A percentile compares a stretch with the other conserved stretches of the same genome.
Evolutionary conservation across 1,140 invertebrate species (phyloP).

Genomic region (Tigriopus japonicus): DNA sequence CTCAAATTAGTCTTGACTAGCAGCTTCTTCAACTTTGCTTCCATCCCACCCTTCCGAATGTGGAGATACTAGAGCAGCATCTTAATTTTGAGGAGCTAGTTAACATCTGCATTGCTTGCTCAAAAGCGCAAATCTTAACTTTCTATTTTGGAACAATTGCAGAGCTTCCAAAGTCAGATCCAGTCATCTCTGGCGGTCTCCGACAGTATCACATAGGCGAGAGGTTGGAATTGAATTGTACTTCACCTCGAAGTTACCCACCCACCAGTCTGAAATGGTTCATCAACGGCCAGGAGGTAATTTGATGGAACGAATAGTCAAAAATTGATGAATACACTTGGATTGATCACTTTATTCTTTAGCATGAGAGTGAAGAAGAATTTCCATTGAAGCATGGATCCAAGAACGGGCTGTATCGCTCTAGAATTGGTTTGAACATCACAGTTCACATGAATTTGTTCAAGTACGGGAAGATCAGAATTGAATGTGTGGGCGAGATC

Average conservation of each 20-base stretch:
- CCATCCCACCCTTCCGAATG: too few species aligned
- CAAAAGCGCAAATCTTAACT: too few species aligned
- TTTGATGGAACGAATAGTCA: too few species aligned
- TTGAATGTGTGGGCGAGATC: constrained; percentile 3
- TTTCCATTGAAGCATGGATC: neutral
- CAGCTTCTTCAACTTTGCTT: too few species aligned
- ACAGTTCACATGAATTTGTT: neutral
- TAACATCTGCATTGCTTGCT: too few species aligned
- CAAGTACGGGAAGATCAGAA: constrained; percentile 4
- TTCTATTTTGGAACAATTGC: neutral
- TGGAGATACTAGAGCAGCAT: too few species aligned
- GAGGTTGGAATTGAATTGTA: constrained; percentile 21
- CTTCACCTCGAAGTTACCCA: constrained; percentile 20
- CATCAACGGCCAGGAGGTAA: constrained; percentile 21
- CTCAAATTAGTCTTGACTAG: too few species aligned
- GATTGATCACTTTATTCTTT: too few species aligned
- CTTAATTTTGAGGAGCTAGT: too few species aligned
- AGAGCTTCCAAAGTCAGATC: constrained; percentile 20
- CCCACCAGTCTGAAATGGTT: constrained; percentile 21
- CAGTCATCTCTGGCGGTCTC: constrained; percentile 20
- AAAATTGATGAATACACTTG: neutral
- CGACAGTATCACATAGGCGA: constrained; percentile 20
- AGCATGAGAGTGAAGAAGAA: too few species aligned
- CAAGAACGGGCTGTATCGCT: constrained; percentile 4
- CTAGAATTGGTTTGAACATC: constrained; percentile 6